phyloP scores from a whole-genome alignment of 2,888 invertebrate genomes.

The Creontiades dilutus region DNA sequence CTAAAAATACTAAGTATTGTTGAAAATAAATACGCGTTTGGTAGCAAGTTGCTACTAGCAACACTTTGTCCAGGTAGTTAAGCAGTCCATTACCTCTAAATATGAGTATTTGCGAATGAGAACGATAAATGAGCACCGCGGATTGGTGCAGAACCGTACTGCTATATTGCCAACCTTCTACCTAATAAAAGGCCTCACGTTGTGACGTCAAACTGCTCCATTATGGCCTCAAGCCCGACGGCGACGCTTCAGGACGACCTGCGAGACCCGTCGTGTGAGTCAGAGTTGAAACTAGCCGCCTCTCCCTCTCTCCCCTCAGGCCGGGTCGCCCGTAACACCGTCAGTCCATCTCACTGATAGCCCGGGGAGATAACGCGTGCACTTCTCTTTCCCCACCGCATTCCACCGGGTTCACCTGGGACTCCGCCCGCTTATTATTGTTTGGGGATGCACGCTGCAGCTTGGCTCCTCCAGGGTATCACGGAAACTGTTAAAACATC shows the following conservation, averaged over 20 bases:
- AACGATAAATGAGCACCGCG: too few species aligned
- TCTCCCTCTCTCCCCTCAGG: neutral
- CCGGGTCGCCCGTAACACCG: neutral
- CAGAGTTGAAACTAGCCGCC: conserved; percentile 22
- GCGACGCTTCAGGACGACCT: neutral
- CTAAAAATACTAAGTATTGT: too few species aligned
- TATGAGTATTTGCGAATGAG: too few species aligned
- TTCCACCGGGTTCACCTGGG: conserved; percentile 21
- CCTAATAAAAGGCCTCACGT: neutral
- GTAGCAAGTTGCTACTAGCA: too few species aligned
- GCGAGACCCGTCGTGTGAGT: neutral
- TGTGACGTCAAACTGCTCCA: neutral
- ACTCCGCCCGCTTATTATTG: conserved; percentile 30
- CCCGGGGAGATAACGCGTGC: conserved; percentile 44
- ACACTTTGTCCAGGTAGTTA: too few species aligned
- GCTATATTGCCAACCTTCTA: too few species aligned
- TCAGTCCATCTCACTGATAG: conserved; percentile 42
- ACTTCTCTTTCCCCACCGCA: conserved; percentile 38
- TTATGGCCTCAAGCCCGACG: neutral
- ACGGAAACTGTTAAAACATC: too few species aligned
- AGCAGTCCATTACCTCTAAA: too few species aligned
- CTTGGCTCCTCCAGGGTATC: neutral
- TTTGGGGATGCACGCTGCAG: neutral
- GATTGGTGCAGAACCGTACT: too few species aligned
- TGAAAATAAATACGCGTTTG: too few species aligned